phyloP scores from a whole-genome alignment of 2,113 vertebrate genomes.

The Crypturellus undulatus region DNA sequence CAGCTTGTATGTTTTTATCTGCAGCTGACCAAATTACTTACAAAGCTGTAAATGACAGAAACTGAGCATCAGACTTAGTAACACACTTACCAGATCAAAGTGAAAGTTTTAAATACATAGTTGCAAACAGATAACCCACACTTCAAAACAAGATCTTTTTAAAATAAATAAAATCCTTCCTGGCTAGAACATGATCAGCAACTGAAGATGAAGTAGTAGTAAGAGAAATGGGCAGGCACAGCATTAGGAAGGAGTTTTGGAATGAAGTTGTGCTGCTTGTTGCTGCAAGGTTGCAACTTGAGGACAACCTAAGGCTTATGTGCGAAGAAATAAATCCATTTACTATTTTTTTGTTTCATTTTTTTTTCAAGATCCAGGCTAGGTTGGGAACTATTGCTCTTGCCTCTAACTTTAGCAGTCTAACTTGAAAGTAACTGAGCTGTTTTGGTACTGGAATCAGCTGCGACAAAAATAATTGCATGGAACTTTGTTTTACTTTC shows the following conservation, averaged over 20 bases:
- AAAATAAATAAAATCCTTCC: background rate
- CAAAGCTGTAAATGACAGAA: background rate
- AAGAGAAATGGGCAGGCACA: accelerated
- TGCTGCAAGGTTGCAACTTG: accelerated
- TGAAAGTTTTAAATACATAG: background rate
- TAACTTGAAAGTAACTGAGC: background rate
- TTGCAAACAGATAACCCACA: accelerated
- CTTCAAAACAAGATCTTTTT: background rate
- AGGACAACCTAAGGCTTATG: background rate
- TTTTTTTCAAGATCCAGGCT: background rate
- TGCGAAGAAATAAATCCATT: background rate
- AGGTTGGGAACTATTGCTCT: background rate
- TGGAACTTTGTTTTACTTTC: background rate
- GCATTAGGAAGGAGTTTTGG: background rate
- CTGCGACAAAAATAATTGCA: background rate
- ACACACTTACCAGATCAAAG: background rate
- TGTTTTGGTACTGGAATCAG: background rate
- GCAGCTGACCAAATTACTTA: background rate
- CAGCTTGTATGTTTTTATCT: background rate
- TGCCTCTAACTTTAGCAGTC: background rate
- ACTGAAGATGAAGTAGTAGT: background rate
- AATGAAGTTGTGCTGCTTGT: background rate
- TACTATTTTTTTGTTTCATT: too few relatives aligned
- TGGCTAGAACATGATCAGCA: accelerated
- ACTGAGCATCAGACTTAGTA: background rate